These are phyloP conservation scores for Meda fulgida DNA, from an alignment of 2,797 vertebrate genomes.

Conservation along the genomic window DNA sequence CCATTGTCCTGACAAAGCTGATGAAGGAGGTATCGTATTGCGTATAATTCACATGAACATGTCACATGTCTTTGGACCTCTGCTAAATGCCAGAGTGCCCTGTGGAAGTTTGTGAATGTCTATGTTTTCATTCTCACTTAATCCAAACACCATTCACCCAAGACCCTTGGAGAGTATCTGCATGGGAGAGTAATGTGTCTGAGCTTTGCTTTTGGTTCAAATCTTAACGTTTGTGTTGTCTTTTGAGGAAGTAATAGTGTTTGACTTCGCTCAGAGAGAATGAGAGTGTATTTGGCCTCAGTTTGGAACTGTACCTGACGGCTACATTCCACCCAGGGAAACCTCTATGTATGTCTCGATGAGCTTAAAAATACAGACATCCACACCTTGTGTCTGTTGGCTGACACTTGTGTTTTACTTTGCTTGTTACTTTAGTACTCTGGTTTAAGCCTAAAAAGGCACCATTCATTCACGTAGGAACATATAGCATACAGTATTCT, in stretches of 20 bases:
- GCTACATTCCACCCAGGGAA: conserved; percentile 22
- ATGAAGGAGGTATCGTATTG: conserved; percentile 38
- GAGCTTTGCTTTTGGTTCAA: conserved; percentile 30
- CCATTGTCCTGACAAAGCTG: conserved; percentile 28
- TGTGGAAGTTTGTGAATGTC: conserved; percentile 49
- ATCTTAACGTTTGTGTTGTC: conserved; percentile 10
- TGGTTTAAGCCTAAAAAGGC: not conserved
- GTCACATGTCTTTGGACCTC: conserved; percentile 31
- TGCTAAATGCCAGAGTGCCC: conserved; percentile 22
- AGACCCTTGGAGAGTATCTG: conserved; percentile 29
- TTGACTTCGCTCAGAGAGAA: conserved; percentile 30
- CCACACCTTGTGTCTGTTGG: conserved; percentile 9
- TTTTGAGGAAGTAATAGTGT: conserved; percentile 26
- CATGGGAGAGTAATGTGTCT: conserved; percentile 32
- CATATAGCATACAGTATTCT: not conserved
- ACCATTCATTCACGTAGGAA: conserved; percentile 7
- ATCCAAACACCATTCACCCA: conserved; percentile 39
- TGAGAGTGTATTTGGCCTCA: conserved; percentile 19
- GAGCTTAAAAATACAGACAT: conserved; percentile 22
- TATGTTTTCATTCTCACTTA: conserved; percentile 41
- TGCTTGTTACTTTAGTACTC: not conserved
- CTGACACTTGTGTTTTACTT: conserved; percentile 25
- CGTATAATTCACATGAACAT: conserved; percentile 31
- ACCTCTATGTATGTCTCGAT: not conserved
- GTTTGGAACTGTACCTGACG: conserved; percentile 27